phyloP scores from a whole-genome alignment of 2,888 invertebrate species.

The Torymus aiolomorphi region DNA sequence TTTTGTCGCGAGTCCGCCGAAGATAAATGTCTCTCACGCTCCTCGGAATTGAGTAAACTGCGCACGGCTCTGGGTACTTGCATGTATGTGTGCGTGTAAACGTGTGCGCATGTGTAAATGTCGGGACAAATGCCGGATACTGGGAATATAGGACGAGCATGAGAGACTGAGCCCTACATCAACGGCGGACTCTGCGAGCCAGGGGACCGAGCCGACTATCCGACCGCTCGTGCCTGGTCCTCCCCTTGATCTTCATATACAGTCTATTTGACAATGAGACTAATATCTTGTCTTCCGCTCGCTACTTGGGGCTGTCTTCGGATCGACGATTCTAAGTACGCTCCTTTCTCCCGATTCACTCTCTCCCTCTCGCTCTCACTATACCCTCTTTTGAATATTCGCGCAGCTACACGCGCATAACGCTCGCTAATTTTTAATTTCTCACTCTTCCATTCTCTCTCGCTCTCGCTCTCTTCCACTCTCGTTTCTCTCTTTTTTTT shows the following conservation, averaged over 20 bases:
- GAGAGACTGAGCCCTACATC: slow-evolving; percentile 79
- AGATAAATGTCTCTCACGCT: slow-evolving; percentile 67
- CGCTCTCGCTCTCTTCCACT: not conserved
- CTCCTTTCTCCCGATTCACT: not conserved
- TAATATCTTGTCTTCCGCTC: too few relatives aligned
- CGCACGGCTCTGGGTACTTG: too few relatives aligned
- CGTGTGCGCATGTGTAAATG: too few relatives aligned
- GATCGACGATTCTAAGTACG: too few relatives aligned
- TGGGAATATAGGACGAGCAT: slow-evolving; percentile 68
- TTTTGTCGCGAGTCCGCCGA: slow-evolving; percentile 68
- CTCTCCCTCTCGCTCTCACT: not conserved
- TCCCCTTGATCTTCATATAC: too few relatives aligned
- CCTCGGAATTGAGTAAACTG: not conserved
- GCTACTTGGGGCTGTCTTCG: not conserved
- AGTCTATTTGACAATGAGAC: too few relatives aligned
- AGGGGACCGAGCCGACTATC: slow-evolving; percentile 72
- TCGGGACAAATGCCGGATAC: too few relatives aligned
- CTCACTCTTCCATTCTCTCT: not conserved
- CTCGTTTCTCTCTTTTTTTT: not conserved
- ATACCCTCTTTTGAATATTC: not conserved
- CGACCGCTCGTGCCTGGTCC: slow-evolving; percentile 59
- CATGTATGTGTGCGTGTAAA: too few relatives aligned
- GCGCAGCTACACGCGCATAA: not conserved
- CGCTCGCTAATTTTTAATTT: slow-evolving; percentile 3
- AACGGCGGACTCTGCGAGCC: slow-evolving; percentile 74